phyloP scores from a whole-genome alignment of 1,140 invertebrate genomes.

The Arctopsyche grandis region DNA sequence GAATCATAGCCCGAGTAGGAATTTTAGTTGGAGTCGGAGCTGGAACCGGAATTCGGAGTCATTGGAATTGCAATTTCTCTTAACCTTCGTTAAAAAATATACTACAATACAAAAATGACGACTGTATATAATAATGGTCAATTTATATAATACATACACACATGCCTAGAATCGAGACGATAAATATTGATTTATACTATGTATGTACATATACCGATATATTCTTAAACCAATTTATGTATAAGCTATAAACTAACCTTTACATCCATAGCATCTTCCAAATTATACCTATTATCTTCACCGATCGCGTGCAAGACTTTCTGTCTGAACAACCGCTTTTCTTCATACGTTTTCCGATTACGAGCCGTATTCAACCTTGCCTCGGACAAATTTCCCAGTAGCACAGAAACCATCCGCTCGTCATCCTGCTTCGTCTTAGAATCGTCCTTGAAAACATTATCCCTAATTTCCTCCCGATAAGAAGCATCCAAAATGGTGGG shows the following conservation, averaged over 20 bases:
- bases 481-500: conserved; percentile 33
- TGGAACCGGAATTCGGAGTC: too few relatives aligned
- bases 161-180: too few relatives aligned
- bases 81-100: too few relatives aligned
- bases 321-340: conserved; percentile 41
- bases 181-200: too few relatives aligned
- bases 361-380: conserved; percentile 44
- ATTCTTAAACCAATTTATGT: too few relatives aligned
- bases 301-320: conserved; percentile 32
- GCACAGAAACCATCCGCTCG: conserved; percentile 37
- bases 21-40: too few relatives aligned
- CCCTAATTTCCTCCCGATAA: conserved; percentile 17
- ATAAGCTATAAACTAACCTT: conserved; percentile 18
- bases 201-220: too few relatives aligned
- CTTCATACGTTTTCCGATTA: conserved; percentile 33
- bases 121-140: too few relatives aligned
- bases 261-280: conserved; percentile 15
- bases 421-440: neutral
- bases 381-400: conserved; percentile 45
- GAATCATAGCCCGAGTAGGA: too few relatives aligned
- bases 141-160: too few relatives aligned
- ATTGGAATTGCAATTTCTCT: too few relatives aligned
- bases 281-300: conserved; percentile 39
- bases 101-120: too few relatives aligned
- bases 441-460: neutral